These are phyloP conservation scores for Myripristis murdjan DNA, from an alignment of 2,797 vertebrate species.

Conservation along the genomic window DNA sequence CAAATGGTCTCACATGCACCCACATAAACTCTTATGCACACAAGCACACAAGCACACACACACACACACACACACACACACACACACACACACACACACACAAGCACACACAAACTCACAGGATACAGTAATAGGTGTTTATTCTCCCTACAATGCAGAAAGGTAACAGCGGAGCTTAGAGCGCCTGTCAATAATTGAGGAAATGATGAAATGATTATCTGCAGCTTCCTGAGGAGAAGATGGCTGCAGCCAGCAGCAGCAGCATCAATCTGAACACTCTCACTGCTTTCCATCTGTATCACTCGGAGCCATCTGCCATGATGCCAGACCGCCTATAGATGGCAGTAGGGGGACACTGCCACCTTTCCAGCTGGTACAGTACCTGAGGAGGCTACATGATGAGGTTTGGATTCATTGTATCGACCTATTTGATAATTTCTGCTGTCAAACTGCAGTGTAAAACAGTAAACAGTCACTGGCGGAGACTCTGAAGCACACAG, in stretches of 20 bases:
- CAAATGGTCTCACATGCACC: not conserved
- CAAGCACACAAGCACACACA: not conserved
- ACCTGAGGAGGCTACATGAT: conserved; percentile 14
- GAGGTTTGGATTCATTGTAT: conserved; percentile 16
- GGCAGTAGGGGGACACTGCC: conserved; percentile 72
- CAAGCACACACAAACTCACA: conserved; percentile 7
- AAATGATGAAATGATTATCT: conserved; percentile 73
- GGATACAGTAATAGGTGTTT: conserved; percentile 58
- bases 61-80: no score
- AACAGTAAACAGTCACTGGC: not conserved
- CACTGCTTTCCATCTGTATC: conserved; percentile 37
- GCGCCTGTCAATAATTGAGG: conserved; percentile 65
- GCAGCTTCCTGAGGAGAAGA: conserved; percentile 27
- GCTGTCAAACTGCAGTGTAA: not conserved
- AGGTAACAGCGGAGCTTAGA: conserved; percentile 52
- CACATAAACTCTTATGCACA: no score
- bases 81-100: not conserved
- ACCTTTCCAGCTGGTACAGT: not conserved
- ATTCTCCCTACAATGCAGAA: conserved; percentile 56
- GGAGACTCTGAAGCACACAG: not conserved
- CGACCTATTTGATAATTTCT: conserved; percentile 22
- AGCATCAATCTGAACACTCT: not conserved
- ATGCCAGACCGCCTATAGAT: conserved; percentile 56
- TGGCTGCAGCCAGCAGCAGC: conserved; percentile 32
- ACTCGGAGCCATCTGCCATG: conserved; percentile 29